A percentile compares a stretch with the other conserved stretches of the same genome.
Evolutionary conservation across 1,140 invertebrate species (phyloP).

Genomic region (Bombyx mori): DNA sequence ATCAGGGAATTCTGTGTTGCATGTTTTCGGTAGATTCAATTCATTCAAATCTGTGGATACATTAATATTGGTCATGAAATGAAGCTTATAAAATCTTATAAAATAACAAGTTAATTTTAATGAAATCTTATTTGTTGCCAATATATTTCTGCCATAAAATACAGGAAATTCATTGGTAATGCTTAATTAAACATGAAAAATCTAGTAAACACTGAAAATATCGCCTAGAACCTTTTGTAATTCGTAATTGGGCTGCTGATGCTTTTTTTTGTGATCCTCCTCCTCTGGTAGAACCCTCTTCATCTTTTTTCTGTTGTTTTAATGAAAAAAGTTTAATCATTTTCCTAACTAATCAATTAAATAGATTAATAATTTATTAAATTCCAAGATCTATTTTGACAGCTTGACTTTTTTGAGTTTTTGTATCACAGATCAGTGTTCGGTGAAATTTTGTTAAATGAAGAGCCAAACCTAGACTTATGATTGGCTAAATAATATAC

Average conservation of each 20-base stretch:
- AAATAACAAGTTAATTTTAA: neutral
- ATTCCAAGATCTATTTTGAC: slow-evolving; percentile 61
- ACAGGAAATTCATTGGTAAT: neutral
- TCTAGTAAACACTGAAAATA: slow-evolving; percentile 1
- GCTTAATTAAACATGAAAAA: neutral
- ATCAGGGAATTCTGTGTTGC: slow-evolving; percentile 95
- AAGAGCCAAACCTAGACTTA: no score
- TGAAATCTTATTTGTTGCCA: no score
- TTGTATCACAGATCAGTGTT: no score
- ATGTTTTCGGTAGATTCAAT: slow-evolving; percentile 97
- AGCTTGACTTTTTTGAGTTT: slow-evolving; percentile 24
- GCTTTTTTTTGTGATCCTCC: slow-evolving; percentile 90
- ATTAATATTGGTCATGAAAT: neutral
- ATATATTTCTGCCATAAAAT: neutral
- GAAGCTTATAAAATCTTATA: neutral
- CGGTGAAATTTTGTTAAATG: no score
- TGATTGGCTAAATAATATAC: no score
- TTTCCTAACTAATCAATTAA: slow-evolving; percentile 57
- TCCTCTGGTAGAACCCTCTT: slow-evolving; percentile 82
- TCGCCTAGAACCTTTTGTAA: slow-evolving; percentile 89
- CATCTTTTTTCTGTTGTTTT: slow-evolving; percentile 98
- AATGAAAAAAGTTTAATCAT: slow-evolving; percentile 99
- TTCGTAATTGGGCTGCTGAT: slow-evolving; percentile 95
- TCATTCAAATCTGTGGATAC: slow-evolving; percentile 91
- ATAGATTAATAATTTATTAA: slow-evolving; percentile 49